Conservation (phyloP, 2,888 invertebrate species). For the Drosophila engyochracea region DNA sequence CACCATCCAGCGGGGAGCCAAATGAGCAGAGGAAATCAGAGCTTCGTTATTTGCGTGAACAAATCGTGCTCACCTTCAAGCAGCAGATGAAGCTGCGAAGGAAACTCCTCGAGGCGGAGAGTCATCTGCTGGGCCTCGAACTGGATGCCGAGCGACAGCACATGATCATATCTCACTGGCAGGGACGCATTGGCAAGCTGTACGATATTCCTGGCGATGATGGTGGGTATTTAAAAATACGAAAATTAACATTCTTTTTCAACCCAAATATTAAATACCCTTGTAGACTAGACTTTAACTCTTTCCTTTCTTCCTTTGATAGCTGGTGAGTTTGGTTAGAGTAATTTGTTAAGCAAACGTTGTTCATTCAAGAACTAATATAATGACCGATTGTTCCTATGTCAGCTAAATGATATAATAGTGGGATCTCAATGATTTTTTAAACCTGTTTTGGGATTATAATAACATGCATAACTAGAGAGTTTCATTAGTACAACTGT, state of each 20-base stretch:
- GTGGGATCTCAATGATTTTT: too few species aligned
- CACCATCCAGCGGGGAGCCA: slow-evolving; percentile 83
- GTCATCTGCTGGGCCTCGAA: slow-evolving; percentile 93
- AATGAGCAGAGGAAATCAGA: slow-evolving; percentile 86
- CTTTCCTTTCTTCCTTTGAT: neutral
- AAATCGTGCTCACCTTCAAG: slow-evolving; percentile 95
- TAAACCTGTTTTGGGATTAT: too few species aligned
- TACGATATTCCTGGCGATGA: slow-evolving; percentile 84
- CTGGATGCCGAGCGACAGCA: slow-evolving; percentile 96
- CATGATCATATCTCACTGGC: slow-evolving; percentile 94
- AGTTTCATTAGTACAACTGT: too few species aligned
- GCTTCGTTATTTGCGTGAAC: slow-evolving; percentile 91
- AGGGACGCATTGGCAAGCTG: slow-evolving; percentile 91
- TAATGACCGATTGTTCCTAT: too few species aligned
- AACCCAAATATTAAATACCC: too few species aligned
- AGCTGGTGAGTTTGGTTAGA: too few species aligned
- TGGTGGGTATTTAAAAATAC: slow-evolving; percentile 61
- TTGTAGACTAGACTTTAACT: neutral
- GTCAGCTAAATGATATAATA: too few species aligned
- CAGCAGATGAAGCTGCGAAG: slow-evolving; percentile 96
- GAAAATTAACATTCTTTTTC: neutral
- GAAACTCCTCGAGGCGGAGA: slow-evolving; percentile 95
- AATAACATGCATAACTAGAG: too few species aligned
- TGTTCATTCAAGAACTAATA: too few species aligned
- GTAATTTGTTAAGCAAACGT: neutral